These are phyloP conservation scores for Axea sp. DNA, from an alignment of 2,888 invertebrate genomes.

Conservation along the genomic window DNA sequence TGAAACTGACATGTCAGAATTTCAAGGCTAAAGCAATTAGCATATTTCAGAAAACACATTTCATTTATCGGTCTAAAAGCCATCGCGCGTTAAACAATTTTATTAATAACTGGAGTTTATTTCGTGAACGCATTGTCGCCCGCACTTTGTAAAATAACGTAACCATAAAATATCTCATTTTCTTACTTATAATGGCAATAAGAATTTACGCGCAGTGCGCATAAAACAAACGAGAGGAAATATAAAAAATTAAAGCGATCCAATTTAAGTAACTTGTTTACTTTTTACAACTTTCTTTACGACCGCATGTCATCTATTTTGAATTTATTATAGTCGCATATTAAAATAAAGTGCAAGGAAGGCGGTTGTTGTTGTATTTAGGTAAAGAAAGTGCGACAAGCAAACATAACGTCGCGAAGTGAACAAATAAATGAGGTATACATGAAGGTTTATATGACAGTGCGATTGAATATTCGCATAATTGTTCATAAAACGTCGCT, in stretches of 20 bases:
- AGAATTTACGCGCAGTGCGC: slow-evolving; percentile 7
- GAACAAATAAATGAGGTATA: slow-evolving; percentile 20
- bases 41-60: neutral
- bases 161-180: slow-evolving; percentile 29
- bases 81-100: slow-evolving; percentile 4
- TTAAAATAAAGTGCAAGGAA: slow-evolving; percentile 24
- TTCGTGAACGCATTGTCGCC: neutral
- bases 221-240: slow-evolving; percentile 8
- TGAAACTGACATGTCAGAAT: slow-evolving; percentile 2
- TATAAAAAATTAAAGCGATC: slow-evolving; percentile 20
- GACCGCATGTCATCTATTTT: slow-evolving; percentile 14
- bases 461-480: slow-evolving; percentile 40
- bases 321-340: slow-evolving; percentile 23
- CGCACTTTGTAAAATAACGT: slow-evolving; percentile 5
- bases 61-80: neutral
- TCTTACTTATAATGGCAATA: slow-evolving; percentile 8
- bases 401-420: slow-evolving; percentile 13
- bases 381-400: slow-evolving; percentile 5
- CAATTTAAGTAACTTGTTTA: slow-evolving; percentile 24
- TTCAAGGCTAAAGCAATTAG: slow-evolving; percentile 29
- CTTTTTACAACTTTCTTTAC: slow-evolving; percentile 23
- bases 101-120: slow-evolving; percentile 2
- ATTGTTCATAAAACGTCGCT: slow-evolving; percentile 63
- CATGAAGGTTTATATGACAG: slow-evolving; percentile 27
- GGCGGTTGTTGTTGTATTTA: slow-evolving; percentile 21